Percentiles rank a stretch among this genome's conserved stretches.
phyloP scores from a whole-genome alignment of 2,888 invertebrate genomes.

The Ommatoiulus sabulosus region DNA sequence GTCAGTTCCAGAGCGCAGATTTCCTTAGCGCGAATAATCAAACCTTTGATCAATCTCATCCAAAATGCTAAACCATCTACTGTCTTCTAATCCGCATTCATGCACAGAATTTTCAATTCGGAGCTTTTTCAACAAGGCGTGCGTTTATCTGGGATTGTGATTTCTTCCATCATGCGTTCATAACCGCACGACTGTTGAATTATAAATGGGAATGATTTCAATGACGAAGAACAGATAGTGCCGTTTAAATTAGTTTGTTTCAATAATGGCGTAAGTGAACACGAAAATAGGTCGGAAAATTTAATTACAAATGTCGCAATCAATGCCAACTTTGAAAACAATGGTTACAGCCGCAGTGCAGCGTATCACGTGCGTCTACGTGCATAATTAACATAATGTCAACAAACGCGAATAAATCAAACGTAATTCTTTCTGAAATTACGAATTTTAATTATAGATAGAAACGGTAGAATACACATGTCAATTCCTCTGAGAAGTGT shows the following conservation, averaged over 20 bases:
- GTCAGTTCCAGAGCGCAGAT: neutral
- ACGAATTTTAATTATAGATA: neutral
- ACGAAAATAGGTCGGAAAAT: neutral
- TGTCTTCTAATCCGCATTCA: neutral
- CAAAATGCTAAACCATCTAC: slow-evolving; percentile 22
- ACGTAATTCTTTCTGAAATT: neutral
- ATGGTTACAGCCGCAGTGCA: neutral
- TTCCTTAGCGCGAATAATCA: neutral
- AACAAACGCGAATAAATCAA: neutral
- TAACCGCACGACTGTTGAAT: neutral
- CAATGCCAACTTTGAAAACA: slow-evolving; percentile 15
- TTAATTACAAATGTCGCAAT: neutral
- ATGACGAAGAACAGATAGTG: neutral
- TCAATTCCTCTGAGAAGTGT: too few species aligned
- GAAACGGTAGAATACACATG: neutral
- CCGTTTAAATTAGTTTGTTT: neutral
- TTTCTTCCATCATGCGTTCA: neutral
- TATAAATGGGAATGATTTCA: slow-evolving; percentile 7
- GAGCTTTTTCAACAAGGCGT: neutral
- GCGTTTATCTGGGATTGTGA: neutral
- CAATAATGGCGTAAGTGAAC: slow-evolving; percentile 15
- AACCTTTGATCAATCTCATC: neutral
- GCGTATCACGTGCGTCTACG: neutral
- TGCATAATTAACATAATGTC: neutral
- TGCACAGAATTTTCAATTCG: neutral